Base-by-base conservation (phyloP, 2,113 vertebrate genomes). In the Leucopsar rothschildi region DNA sequence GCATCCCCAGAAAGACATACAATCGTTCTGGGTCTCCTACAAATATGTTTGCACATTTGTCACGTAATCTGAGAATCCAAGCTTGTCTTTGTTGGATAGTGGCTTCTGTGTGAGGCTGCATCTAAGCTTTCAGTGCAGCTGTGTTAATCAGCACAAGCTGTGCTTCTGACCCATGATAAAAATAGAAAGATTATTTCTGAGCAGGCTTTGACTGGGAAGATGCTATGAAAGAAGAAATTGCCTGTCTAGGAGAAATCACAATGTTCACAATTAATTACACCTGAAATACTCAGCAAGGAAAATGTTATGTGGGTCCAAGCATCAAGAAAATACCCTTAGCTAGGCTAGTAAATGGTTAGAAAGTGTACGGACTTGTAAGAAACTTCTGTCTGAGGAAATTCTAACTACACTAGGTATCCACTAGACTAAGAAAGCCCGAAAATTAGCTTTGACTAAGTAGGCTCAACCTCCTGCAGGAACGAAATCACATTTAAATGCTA, bases 121-220 rank as follows among this genome's bases (percentile, higher is more conserved):
- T 19, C 19, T 50, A 44, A 69, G 65, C 37, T 70, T 45, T 37
- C 18, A 15, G 25, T 27, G 19, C 27, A 73, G 66, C 50, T 33
- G 8, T 21, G 33, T 53, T 86, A 91, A 91, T 86, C 50, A 91
- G 52, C 59, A 90, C 27, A 85, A 86, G 63, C 82, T 65, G 49
- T 47, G n/a, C 28, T 45, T 86, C 73, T 86, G 87, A 82, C 21
- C 75, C 35, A 33, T 6, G 52, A 55, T 24, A 95, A 95, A 92
- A 93, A 93, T 29, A 90, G 82, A 24, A 12, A 37, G 56, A 64
- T 91, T 96, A 92, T 53, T 90, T 72, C 71, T 88, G 79, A 95
- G 71, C 50, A 77, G 91, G 50, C 75, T 93, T 72, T 69, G 55
- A 52, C 2, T 16, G 22, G 33, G 31, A 86, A 75, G 60, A 60